Evolutionary conservation across 2,113 vertebrate species (phyloP), one percentile per base, ranked within the genome.

Genomic region (Nesoenas mayeri): DNA sequence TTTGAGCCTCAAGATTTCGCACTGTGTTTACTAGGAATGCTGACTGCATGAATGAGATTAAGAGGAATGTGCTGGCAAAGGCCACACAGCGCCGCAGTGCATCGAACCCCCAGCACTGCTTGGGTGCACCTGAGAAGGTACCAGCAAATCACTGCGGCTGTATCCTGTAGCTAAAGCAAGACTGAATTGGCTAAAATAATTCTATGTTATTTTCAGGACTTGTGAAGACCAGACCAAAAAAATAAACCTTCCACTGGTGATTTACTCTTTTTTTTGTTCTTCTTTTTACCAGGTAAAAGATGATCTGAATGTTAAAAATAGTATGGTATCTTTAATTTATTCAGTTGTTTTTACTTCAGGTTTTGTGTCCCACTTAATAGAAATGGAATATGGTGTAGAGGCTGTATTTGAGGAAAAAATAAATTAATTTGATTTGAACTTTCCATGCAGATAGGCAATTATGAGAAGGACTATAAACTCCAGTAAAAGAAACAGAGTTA

Each of bases 301-400:
- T 44, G 4, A 58, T 50, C 0, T 1, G 66, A 48, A 25, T 79
- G 65, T 32, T 96, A 81, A 94, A 95, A 93, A 83, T 73, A 93
- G 56, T 17, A 19, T 0, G 6, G 13, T 58, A 28, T 32, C 21
- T 82, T 31, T 81, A 38, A 85, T 78, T 87, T 77, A 89, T 86
- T 93, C 32, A 15, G 29, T 20, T 79, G 83, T 9, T 88, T 81
- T 82, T 79, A 62, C 79, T 82, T 89, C 60, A 56, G 77, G 28
- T 31, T 89, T 84, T 38, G 19, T 73, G 78, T 5, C 64, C 54
- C 72, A 85, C 47, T 80, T 80, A 90, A 90, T 60, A 70, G n/a
- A 78, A 47, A 69, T 31, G 4, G 29, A 50, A 78, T 58, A 12
- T 1, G 17, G 17, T 83, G 11, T 47, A 61, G 38, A 61, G 62